A percentile compares a stretch with the other conserved stretches of the same genome.
phyloP scores from a whole-genome alignment of 2,797 vertebrate genomes.

The Scyliorhinus canicula region DNA sequence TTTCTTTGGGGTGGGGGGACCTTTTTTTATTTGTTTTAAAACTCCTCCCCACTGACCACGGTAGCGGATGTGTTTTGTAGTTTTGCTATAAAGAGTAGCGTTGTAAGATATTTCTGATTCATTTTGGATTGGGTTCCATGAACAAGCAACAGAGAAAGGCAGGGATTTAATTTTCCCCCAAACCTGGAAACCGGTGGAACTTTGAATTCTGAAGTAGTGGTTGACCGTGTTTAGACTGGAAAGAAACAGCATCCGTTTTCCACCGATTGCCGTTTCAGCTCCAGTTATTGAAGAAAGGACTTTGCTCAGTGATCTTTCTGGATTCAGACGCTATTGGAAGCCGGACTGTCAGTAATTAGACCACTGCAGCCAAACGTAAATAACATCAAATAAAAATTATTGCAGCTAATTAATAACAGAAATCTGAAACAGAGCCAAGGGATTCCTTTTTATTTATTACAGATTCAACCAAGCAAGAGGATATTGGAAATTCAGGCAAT shows the following conservation, averaged over 20 bases:
- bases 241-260: neutral
- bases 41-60: neutral
- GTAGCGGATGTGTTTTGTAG: neutral
- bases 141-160: slow-evolving; percentile 11
- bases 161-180: neutral
- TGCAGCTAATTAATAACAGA: slow-evolving; percentile 27
- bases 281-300: neutral
- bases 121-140: neutral
- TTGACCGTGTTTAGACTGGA: slow-evolving; percentile 20
- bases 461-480: neutral
- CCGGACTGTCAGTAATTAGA: slow-evolving; percentile 25
- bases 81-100: neutral
- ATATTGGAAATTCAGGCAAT: neutral
- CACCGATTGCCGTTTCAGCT: neutral
- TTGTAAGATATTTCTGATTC: neutral
- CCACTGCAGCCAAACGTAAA: slow-evolving; percentile 4
- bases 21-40: neutral
- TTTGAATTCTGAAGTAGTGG: neutral
- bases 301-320: neutral
- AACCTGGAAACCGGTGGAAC: neutral
- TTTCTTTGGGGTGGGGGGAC: too few relatives aligned
- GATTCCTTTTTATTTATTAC: slow-evolving; percentile 2
- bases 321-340: slow-evolving; percentile 27
- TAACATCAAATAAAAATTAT: slow-evolving; percentile 15
- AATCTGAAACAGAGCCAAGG: neutral